Base-by-base conservation (phyloP, 2,797 vertebrate species). In the Syngnathus acus region DNA sequence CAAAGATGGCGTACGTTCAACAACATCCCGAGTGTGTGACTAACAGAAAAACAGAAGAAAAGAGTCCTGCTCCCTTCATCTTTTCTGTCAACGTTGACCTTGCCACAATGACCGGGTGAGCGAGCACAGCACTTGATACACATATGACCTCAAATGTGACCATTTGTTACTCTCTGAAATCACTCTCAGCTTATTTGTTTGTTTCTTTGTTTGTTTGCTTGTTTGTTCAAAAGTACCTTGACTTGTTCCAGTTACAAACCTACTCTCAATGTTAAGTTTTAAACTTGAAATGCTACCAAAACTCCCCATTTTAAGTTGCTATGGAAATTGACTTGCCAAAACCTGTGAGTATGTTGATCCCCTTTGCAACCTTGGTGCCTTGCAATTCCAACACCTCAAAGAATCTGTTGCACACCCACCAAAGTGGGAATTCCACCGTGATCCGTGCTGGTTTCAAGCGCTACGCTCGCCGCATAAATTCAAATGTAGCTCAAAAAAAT, bases 61-160 rank as follows among this genome's bases (percentile, higher is more conserved):
- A 57, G 1, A 17, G 13, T 37, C 13, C 55, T 37, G 14, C 6
- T 17, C 7, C 6, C 17, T 16, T 58, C 16, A 17, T 48, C 17
- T 47, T 47, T 47, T 47, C 6, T 5, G 47, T 48, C 47, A 16
- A 19, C 14, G 26, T 58, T 58, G 4, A 32, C 32, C 32, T 58
- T 32, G 19, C 26, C 5, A 14, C 37, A 14, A 3, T 58, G 3
- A 58, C 7, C 32, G 9, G 55, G 54, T 57, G 17, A 57, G 26
- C 26, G 17, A 57, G 32, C 32, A 57, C 55, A 26, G 23, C 9
- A 9, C 37, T 38, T 17, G 17, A 4, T 16, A 37, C 1, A 8
- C 8, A 17, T 37, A 72, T 10, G 51, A 64, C 62, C 65, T 72
- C 65, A 74, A 78, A 72, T 68, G 38, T 9, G 17, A 48, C 16